Conservation (phyloP, 2,888 invertebrate genomes). For the Campaea margaritaria region DNA sequence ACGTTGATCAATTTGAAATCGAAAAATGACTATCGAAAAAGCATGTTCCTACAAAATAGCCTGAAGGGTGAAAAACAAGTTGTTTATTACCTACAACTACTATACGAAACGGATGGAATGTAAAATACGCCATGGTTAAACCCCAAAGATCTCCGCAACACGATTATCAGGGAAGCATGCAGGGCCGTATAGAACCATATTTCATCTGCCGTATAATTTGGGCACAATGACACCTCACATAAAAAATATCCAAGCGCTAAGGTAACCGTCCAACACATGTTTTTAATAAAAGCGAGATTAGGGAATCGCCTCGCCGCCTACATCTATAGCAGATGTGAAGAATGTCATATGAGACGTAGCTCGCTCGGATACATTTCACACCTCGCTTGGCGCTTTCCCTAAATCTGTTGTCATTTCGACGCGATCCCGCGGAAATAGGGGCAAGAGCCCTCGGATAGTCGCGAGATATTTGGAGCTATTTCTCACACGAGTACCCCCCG, state of each 20-base stretch:
- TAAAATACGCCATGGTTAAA: neutral
- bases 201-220: constrained; percentile 14
- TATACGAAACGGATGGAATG: neutral
- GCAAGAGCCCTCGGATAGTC: constrained; percentile 77
- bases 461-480: constrained; percentile 79
- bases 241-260: constrained; percentile 15
- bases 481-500: constrained; percentile 68
- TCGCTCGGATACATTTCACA: constrained; percentile 83
- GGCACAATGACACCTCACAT: constrained; percentile 5
- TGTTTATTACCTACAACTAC: no score
- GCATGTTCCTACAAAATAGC: no score
- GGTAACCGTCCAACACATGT: constrained; percentile 46
- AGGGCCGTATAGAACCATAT: constrained; percentile 8
- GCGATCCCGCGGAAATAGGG: constrained; percentile 80
- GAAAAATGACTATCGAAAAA: no score
- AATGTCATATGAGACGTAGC: constrained; percentile 79
- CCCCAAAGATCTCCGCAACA: no score
- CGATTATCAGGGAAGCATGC: neutral
- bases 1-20: no score
- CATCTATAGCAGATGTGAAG: constrained; percentile 75
- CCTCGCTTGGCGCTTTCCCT: constrained; percentile 82
- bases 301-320: constrained; percentile 71
- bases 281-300: constrained; percentile 82
- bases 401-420: constrained; percentile 84
- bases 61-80: no score